Conservation (phyloP, 2,888 invertebrate genomes). For the Pemphredon lugubris region DNA sequence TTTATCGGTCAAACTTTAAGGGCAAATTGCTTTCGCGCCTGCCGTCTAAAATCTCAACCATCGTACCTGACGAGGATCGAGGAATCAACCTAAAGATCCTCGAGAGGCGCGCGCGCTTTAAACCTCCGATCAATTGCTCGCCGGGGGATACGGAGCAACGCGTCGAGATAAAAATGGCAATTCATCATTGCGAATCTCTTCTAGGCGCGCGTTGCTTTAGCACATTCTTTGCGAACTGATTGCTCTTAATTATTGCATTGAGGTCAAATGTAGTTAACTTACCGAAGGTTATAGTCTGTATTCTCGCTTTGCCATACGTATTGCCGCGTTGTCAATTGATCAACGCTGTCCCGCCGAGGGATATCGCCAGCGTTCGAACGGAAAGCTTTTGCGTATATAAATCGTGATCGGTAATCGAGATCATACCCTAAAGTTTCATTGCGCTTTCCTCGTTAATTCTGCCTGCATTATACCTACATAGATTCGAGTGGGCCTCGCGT, state of each 20-base stretch:
- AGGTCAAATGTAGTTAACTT: slow-evolving; percentile 74
- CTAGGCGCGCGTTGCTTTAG: slow-evolving; percentile 42
- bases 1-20: background rate
- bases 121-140: slow-evolving; percentile 60
- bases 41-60: too few relatives aligned
- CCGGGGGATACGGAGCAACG: slow-evolving; percentile 53
- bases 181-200: slow-evolving; percentile 55
- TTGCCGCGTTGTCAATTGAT: slow-evolving; percentile 41
- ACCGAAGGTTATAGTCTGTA: slow-evolving; percentile 60
- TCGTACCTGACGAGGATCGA: slow-evolving; percentile 21
- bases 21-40: too few relatives aligned
- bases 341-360: slow-evolving; percentile 8
- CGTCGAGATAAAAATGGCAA: slow-evolving; percentile 51
- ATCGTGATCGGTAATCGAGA: too few relatives aligned
- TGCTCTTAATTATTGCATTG: slow-evolving; percentile 76
- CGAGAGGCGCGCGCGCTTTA: slow-evolving; percentile 5
- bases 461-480: too few relatives aligned
- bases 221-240: slow-evolving; percentile 66
- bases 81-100: slow-evolving; percentile 36
- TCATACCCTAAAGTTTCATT: too few relatives aligned
- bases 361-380: background rate
- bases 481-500: too few relatives aligned
- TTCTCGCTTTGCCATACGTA: slow-evolving; percentile 55
- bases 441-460: too few relatives aligned
- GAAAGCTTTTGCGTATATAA: background rate